phyloP scores from a whole-genome alignment of 2,797 vertebrate species.

The Erethizon dorsatum region DNA sequence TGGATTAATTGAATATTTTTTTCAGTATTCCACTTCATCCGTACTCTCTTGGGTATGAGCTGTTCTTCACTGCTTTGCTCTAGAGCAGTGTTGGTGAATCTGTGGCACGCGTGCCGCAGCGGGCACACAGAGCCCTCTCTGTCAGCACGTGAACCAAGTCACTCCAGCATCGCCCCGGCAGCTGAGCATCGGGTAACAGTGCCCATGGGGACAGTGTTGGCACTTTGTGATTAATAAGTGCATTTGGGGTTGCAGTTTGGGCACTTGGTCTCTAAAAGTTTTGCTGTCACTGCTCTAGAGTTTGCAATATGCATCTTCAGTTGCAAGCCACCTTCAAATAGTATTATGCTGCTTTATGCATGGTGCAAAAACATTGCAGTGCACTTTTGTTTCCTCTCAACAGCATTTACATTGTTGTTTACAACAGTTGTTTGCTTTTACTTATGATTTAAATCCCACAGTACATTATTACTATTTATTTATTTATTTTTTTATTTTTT shows the following conservation, averaged over 20 bases:
- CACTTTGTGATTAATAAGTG: background rate
- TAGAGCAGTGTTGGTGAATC: no score
- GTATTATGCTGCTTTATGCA: background rate
- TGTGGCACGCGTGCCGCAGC: no score
- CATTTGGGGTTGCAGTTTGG: background rate
- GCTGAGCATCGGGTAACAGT: no score
- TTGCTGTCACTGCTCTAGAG: background rate
- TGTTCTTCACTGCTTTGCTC: background rate
- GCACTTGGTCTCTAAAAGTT: background rate
- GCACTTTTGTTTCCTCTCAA: background rate
- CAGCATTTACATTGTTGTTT: background rate
- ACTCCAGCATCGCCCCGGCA: background rate
- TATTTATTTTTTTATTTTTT: no score
- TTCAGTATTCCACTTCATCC: background rate
- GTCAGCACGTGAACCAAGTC: no score
- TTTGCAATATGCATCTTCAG: background rate
- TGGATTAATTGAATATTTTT: background rate
- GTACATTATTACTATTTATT: background rate
- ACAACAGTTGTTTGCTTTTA: background rate
- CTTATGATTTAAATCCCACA: background rate
- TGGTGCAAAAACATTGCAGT: background rate
- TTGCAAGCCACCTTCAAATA: background rate
- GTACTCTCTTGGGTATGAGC: background rate
- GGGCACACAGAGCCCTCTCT: no score
- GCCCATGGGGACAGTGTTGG: no score